phyloP scores from a whole-genome alignment of 2,888 invertebrate genomes.

The Eupithecia insigniata region DNA sequence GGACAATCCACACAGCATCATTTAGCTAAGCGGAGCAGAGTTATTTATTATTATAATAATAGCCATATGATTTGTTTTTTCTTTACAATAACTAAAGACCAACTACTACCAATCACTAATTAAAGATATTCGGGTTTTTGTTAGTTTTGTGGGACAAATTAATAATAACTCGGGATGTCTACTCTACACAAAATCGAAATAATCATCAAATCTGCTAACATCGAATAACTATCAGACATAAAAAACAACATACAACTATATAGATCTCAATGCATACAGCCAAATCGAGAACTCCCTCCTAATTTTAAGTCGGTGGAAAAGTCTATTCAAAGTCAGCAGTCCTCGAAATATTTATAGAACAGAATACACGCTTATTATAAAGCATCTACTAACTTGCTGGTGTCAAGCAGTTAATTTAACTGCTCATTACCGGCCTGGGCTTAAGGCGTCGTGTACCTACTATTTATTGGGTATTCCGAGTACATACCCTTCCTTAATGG shows the following conservation, averaged over 20 bases:
- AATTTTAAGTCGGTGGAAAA: neutral
- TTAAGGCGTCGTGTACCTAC: slow-evolving; percentile 33
- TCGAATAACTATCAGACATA: neutral
- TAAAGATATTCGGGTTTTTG: neutral
- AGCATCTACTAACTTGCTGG: slow-evolving; percentile 5
- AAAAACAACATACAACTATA: neutral
- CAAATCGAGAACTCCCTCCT: neutral
- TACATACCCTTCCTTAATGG: slow-evolving; percentile 29
- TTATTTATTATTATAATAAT: too few relatives aligned
- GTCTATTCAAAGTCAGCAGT: neutral
- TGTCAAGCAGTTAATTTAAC: slow-evolving; percentile 31
- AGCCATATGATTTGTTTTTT: neutral
- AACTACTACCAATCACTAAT: neutral
- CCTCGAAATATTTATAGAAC: neutral
- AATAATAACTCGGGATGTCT: neutral
- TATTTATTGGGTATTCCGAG: slow-evolving; percentile 34
- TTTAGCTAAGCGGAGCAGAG: too few relatives aligned
- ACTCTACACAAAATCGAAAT: neutral
- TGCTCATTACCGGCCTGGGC: slow-evolving; percentile 34
- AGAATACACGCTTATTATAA: too few relatives aligned
- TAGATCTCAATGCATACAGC: too few relatives aligned
- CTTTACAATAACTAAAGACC: neutral
- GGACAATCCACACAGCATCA: too few relatives aligned
- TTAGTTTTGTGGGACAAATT: neutral
- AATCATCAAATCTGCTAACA: neutral